These are phyloP conservation scores for Monopterus albus DNA, from an alignment of 2,113 vertebrate species.

Conservation along the genomic window DNA sequence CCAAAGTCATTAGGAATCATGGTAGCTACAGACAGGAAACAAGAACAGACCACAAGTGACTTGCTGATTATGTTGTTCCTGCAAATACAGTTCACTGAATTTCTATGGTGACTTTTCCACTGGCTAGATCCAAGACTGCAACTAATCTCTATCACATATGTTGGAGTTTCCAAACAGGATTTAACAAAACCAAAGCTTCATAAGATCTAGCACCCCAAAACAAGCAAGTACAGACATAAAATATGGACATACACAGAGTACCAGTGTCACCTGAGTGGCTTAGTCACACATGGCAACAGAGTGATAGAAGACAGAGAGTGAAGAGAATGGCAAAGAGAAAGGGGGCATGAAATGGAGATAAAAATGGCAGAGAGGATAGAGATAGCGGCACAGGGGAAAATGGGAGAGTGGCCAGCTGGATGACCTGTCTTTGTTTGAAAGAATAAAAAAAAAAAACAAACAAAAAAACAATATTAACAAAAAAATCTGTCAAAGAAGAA, in stretches of 20 bases:
- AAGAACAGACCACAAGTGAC: background rate
- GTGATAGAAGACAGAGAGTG: conserved; percentile 19
- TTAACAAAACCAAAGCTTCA: conserved; percentile 5
- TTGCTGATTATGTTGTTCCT: background rate
- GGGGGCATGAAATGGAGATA: conserved; percentile 40
- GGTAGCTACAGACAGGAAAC: no score
- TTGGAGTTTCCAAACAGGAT: background rate
- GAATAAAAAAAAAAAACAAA: background rate
- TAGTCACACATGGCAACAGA: conserved; percentile 39
- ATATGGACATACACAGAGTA: background rate
- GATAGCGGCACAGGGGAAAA: background rate
- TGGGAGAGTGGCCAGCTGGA: conserved; percentile 14
- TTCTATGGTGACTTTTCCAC: background rate
- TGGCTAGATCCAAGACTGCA: no score
- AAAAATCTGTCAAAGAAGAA: conserved; percentile 12
- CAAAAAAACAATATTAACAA: background rate
- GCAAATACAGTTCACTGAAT: background rate
- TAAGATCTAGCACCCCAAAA: background rate
- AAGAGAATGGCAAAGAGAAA: conserved; percentile 3
- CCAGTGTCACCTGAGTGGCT: conserved; percentile 37
- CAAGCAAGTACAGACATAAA: background rate
- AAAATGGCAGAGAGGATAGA: conserved; percentile 25
- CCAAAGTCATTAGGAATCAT: no score
- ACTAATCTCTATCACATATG: background rate
- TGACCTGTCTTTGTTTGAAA: conserved; percentile 26